Evolutionary conservation across 1,140 invertebrate genomes (phyloP), one percentile per base, ranked within the genome.

Genomic region (Drosophila rufa): DNA sequence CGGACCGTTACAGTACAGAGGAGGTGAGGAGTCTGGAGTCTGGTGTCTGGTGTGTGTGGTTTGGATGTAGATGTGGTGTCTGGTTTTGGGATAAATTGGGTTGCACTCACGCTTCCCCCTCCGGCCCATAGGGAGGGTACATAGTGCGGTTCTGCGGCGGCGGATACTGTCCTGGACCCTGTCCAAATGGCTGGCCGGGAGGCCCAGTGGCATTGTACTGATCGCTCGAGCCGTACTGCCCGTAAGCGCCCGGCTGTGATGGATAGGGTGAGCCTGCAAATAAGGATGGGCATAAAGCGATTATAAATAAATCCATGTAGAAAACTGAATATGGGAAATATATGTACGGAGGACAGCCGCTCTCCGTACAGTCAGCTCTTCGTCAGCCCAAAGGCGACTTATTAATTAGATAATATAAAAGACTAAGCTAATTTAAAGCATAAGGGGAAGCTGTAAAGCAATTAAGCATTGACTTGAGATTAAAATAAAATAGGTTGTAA

Each of bases 81-180:
- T 55, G 73, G 51, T 48, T 67, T 55, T 61, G 46, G 56, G 27
- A 4, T 51, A 27, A 78, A 83, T 80, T 82, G 62, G 69, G 51
- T 33, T 67, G 70, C 77, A 93, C 92, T 92, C 91, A 93, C 93
- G 92, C 77, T 92, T 92, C 81, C 91, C 82, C 74, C 81, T 96
- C 96, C 36, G 95, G 94, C 69, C 95, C 95, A 86, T 97, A 97
- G 75, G 96, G 95, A 91, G 95, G 95, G 93, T 96, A 96, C 78
- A 96, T 95, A 79, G 95, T 95, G 94, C 95, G 94, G 92, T 95
- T 95, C 71, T 95, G 95, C 60, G 94, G 95, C 81, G 94, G 95
- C 81, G 94, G 95, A 95, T 95, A 96, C 95, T 93, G 94, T 95
- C 94, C 94, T 93, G 82, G 94, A 94, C 91, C 94, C 70, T 95